phyloP scores from a whole-genome alignment of 2,797 vertebrate genomes.

The Channallabes apus region DNA sequence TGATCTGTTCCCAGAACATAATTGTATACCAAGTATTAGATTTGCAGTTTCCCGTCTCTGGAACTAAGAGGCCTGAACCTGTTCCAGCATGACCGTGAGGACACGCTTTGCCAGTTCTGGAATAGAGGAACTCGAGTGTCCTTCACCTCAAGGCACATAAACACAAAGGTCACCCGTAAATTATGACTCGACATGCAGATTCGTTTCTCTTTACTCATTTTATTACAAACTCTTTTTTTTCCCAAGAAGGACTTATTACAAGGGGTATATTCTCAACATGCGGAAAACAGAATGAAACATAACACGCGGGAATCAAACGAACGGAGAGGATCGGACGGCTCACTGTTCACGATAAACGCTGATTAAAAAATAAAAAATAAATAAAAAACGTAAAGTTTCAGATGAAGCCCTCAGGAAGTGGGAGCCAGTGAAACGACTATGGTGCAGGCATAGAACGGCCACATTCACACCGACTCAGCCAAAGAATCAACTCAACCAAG shows the following conservation, averaged over 20 bases:
- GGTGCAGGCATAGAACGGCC: constrained; percentile 89
- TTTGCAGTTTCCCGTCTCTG: not conserved
- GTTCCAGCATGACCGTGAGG: not conserved
- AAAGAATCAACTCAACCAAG: constrained; percentile 87
- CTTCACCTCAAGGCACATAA: no score
- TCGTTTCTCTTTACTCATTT: constrained; percentile 81
- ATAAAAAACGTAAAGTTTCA: not conserved
- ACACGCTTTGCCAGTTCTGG: not conserved
- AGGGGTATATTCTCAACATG: constrained; percentile 88
- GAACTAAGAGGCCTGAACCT: not conserved
- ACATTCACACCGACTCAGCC: constrained; percentile 92
- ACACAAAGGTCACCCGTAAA: constrained; percentile 29
- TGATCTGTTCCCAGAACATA: not conserved
- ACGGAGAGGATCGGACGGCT: constrained; percentile 74
- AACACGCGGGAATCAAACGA: constrained; percentile 84
- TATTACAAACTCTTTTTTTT: constrained; percentile 92
- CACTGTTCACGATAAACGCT: constrained; percentile 83
- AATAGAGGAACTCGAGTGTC: not conserved
- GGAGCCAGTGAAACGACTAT: constrained; percentile 81
- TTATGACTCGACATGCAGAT: constrained; percentile 46
- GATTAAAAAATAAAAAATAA: constrained; percentile 39
- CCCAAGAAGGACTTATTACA: constrained; percentile 93
- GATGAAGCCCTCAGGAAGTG: constrained; percentile 76
- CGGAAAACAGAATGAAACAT: constrained; percentile 80
- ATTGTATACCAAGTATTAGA: not conserved